phyloP scores from a whole-genome alignment of 2,797 vertebrate species.

The Tarsius wallacei region DNA sequence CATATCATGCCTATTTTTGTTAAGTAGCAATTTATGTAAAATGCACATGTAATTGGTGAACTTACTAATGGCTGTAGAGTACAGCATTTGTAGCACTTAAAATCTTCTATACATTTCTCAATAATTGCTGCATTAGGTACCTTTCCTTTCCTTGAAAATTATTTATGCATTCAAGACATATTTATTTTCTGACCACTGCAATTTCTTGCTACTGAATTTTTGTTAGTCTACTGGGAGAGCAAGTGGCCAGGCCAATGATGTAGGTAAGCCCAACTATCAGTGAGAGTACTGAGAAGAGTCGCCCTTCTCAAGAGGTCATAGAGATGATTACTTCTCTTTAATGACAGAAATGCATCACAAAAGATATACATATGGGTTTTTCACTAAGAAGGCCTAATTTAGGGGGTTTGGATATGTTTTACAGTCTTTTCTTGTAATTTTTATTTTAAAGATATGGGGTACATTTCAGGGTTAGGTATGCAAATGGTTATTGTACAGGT shows the following conservation, averaged over 20 bases:
- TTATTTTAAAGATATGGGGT: no score
- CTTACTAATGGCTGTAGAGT: neutral
- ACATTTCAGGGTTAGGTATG: no score
- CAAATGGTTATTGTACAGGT: no score
- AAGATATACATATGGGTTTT: neutral
- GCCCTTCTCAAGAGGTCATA: neutral
- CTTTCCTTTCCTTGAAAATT: constrained; percentile 23
- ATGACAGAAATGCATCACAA: neutral
- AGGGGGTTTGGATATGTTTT: neutral
- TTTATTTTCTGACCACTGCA: neutral
- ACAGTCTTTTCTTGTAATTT: neutral
- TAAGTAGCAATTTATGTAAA: neutral
- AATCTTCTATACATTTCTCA: neutral
- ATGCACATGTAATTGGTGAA: neutral
- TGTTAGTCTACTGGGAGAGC: neutral
- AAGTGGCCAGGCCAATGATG: neutral
- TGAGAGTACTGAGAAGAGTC: neutral
- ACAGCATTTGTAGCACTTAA: neutral
- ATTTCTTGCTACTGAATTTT: neutral
- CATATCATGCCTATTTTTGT: neutral
- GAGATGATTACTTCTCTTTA: neutral
- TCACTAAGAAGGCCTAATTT: neutral
- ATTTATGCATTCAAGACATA: neutral
- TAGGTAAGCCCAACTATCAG: neutral
- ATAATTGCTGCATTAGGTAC: neutral